Base-by-base conservation (phyloP, 2,888 invertebrate genomes). In the Cosmopolites sordidus region DNA sequence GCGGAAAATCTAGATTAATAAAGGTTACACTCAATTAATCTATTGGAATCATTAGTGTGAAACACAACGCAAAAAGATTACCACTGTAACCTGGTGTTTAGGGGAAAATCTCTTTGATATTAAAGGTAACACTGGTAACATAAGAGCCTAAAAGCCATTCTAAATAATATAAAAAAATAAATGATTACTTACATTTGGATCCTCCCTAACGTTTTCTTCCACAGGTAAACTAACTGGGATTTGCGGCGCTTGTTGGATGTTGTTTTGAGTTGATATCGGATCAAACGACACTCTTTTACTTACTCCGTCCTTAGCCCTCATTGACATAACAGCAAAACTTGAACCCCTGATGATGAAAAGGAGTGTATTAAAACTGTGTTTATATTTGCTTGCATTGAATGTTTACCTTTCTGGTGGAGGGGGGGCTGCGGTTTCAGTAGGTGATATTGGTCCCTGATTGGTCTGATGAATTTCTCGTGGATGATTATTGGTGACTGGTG, bases 151-250 rank as follows among this genome's bases (percentile, higher is more conserved):
- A n/a, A n/a, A n/a, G n/a, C n/a, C n/a, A n/a, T n/a, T n/a, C n/a
- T n/a, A n/a, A n/a, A n/a, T n/a, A n/a, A n/a, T n/a, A n/a, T n/a
- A n/a, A n/a, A n/a, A n/a, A n/a, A n/a, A n/a, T n/a, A n/a, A n/a
- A n/a, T n/a, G n/a, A n/a, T n/a, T n/a, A 82, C 85, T 83, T 76
- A 91, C 91, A 72, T 89, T 89, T 46, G 89, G 86, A 77, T 92
- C 91, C 74, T 92, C 90, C 64, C 85, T 75, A 51, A 83, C 80
- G 14, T 56, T 62, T n/a, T 68, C 68, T 40, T 70, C 70, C 63
- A 65, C 74, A 67, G 68, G 74, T 62, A 66, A 78, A 64, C 76
- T 76, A 1, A 67, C 62, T 3, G 71, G 67, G 77, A 65, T 75
- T 79, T 66, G 77, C 73, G 14, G 65, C 68, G 62, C 60, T 29